Evolutionary conservation across 2,888 invertebrate genomes (phyloP).

Genomic region (Archips xylosteana): DNA sequence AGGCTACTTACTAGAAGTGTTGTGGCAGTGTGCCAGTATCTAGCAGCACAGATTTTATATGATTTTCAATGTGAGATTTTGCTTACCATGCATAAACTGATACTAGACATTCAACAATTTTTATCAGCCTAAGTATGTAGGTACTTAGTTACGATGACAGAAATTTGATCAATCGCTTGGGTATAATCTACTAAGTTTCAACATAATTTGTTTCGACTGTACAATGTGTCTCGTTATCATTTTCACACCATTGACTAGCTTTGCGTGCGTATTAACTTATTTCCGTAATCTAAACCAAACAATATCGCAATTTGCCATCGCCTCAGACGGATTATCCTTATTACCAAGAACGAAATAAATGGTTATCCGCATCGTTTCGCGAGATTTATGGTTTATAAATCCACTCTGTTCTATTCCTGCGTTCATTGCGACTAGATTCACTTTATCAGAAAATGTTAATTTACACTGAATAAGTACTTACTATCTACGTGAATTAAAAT

Average conservation of each 20-base stretch:
- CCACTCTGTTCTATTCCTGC: conserved; percentile 30
- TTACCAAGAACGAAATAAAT: conserved; percentile 32
- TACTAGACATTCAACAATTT: background rate
- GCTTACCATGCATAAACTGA: conserved; percentile 27
- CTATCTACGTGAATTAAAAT: conserved; percentile 14
- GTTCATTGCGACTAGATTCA: conserved; percentile 13
- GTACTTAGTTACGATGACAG: background rate
- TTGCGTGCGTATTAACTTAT: background rate
- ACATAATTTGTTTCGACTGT: background rate
- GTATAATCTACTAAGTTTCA: background rate
- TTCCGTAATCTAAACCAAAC: background rate
- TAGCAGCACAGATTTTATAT: conserved; percentile 27
- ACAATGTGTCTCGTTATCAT: background rate
- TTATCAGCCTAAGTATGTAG: background rate
- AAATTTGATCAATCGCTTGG: background rate
- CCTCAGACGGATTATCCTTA: conserved; percentile 14
- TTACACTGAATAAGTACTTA: conserved; percentile 11
- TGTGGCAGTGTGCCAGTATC: conserved; percentile 35
- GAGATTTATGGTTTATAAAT: conserved; percentile 29
- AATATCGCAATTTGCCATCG: conserved; percentile 7
- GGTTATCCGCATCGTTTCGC: conserved; percentile 34
- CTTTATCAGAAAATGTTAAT: conserved; percentile 26
- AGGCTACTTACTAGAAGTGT: conserved; percentile 40
- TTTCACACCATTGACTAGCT: conserved; percentile 3
- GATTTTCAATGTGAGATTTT: conserved; percentile 29